A percentile compares a stretch with the other conserved stretches of the same genome.
phyloP scores from a whole-genome alignment of 2,888 invertebrate species.

The Parochlus steinenii region DNA sequence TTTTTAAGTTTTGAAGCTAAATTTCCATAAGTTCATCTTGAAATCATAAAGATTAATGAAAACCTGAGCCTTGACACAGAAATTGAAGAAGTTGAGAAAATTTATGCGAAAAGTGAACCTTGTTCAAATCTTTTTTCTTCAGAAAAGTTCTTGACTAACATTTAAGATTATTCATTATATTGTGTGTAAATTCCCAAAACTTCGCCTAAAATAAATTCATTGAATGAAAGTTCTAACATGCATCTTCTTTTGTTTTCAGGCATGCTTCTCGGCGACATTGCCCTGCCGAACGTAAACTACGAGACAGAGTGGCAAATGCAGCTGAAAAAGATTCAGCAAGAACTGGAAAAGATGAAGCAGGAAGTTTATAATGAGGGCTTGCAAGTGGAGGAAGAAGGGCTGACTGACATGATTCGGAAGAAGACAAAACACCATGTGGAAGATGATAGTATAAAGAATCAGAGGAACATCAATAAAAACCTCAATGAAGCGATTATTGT shows the following conservation, averaged over 20 bases:
- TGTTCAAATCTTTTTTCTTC: too few species aligned
- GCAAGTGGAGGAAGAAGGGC: slow-evolving; percentile 70
- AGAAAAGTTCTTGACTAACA: too few species aligned
- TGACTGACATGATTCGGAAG: slow-evolving; percentile 54
- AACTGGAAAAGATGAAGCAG: slow-evolving; percentile 66
- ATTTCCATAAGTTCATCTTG: too few species aligned
- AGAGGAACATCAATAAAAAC: slow-evolving; percentile 31
- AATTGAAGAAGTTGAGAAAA: too few species aligned
- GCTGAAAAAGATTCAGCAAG: slow-evolving; percentile 51
- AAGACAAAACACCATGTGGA: slow-evolving; percentile 47
- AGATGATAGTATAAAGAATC: slow-evolving; percentile 32
- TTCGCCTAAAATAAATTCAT: too few species aligned
- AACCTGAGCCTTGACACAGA: too few species aligned
- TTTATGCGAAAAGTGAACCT: too few species aligned
- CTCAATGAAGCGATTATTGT: slow-evolving; percentile 33
- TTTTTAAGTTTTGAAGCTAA: too few species aligned
- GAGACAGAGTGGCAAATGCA: slow-evolving; percentile 32
- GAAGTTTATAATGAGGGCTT: slow-evolving; percentile 65
- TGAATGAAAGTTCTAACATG: too few species aligned
- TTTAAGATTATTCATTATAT: too few species aligned
- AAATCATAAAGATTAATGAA: too few species aligned
- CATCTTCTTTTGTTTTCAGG: slow-evolving; percentile 38
- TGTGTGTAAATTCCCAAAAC: too few species aligned
- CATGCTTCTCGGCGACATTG: slow-evolving; percentile 71
- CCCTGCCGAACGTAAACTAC: slow-evolving; percentile 45